Conservation (phyloP, 92 coral and sea anemone genomes). For the Porites evermanni region DNA sequence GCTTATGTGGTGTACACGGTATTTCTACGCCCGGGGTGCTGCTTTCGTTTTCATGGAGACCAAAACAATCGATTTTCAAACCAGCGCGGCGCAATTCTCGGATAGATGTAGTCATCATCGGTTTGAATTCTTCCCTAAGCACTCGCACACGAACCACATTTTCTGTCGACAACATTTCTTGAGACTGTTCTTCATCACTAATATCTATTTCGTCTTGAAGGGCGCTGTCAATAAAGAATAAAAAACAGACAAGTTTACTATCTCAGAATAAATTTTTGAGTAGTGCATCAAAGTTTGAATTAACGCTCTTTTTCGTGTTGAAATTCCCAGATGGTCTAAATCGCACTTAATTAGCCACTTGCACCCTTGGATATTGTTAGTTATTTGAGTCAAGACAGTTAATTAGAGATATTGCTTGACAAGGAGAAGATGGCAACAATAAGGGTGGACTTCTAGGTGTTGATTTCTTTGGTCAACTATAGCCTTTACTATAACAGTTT, state of each 20-base stretch:
- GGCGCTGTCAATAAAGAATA: not conserved
- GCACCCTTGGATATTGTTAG: too few species aligned
- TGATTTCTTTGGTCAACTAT: too few species aligned
- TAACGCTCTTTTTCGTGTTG: too few species aligned
- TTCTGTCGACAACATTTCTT: not conserved
- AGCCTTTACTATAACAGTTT: too few species aligned
- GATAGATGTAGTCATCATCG: constrained; percentile 11
- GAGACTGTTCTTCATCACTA: not conserved
- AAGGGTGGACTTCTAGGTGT: too few species aligned
- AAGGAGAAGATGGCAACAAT: too few species aligned
- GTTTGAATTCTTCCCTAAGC: not conserved
- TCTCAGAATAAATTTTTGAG: too few species aligned
- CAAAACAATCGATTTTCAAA: constrained; percentile 33
- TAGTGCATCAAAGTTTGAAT: too few species aligned
- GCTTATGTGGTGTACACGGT: constrained; percentile 12
- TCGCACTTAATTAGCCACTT: too few species aligned
- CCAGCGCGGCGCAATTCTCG: constrained; percentile 41
- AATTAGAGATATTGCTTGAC: too few species aligned
- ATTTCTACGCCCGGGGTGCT: not conserved
- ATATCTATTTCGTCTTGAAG: constrained; percentile 4
- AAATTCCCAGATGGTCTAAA: too few species aligned
- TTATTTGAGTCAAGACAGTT: too few species aligned
- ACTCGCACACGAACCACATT: constrained; percentile 25
- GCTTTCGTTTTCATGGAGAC: not conserved
- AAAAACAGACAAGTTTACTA: not conserved